Conservation (phyloP, 2,888 invertebrate species). For the Xestia sexstrigata region DNA sequence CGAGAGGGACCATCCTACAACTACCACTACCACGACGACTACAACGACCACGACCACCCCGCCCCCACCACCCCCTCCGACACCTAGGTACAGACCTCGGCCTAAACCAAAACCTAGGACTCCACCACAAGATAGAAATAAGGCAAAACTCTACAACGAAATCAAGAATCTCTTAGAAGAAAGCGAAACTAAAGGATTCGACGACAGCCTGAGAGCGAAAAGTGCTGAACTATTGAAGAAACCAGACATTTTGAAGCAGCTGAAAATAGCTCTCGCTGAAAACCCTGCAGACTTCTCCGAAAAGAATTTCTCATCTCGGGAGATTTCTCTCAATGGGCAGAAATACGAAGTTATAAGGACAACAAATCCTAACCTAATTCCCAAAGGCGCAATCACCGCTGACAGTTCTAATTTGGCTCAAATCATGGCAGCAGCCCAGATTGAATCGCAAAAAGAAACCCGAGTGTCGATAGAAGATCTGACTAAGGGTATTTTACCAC, state of each 20-base stretch:
- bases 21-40: slow-evolving; percentile 92
- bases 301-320: slow-evolving; percentile 93
- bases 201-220: slow-evolving; percentile 87
- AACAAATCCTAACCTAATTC: slow-evolving; percentile 92
- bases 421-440: slow-evolving; percentile 83
- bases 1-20: slow-evolving; percentile 93
- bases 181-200: slow-evolving; percentile 90
- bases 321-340: slow-evolving; percentile 94
- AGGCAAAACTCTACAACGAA: slow-evolving; percentile 91
- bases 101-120: slow-evolving; percentile 81
- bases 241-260: slow-evolving; percentile 94
- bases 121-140: slow-evolving; percentile 88
- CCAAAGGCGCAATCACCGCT: slow-evolving; percentile 90
- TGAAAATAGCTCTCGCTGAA: slow-evolving; percentile 94
- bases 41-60: slow-evolving; percentile 91
- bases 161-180: slow-evolving; percentile 90
- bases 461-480: slow-evolving; percentile 94
- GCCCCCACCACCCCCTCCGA: slow-evolving; percentile 76
- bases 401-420: slow-evolving; percentile 84
- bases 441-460: slow-evolving; percentile 90
- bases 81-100: slow-evolving; percentile 81
- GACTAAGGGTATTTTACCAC: slow-evolving; percentile 94
- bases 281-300: slow-evolving; percentile 92
- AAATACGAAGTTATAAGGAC: slow-evolving; percentile 94
- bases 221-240: slow-evolving; percentile 92